Evolutionary conservation across 2,113 vertebrate genomes (phyloP), one percentile per base, ranked within the genome.

Genomic region (Oxygymnocypris stewartii): DNA sequence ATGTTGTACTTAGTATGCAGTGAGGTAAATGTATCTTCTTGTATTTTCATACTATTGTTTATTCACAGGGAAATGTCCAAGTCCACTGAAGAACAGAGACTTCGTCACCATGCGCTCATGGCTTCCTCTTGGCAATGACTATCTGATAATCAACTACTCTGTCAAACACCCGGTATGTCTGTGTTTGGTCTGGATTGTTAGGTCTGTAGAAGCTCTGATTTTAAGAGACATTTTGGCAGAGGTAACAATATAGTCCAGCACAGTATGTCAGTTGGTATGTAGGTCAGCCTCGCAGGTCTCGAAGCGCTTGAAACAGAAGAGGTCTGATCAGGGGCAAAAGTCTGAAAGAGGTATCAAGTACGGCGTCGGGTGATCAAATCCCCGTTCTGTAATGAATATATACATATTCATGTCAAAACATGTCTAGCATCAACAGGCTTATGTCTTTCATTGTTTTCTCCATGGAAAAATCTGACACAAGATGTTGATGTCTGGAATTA

Each of bases 111-210:
- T 96, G 94, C 94, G 96, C 40, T 97, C 95, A 44, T 96, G 96
- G 97, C 95, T 98, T 86, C 96, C 96, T 47, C 94, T 98, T 0
- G 96, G 94, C 85, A 95, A 91, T 0, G 95, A 97, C 93, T 98
- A 96, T 93, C 93, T 98, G 92, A 98, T 96, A 91, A 96, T 97
- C 93, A 97, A 97, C 94, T 97, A 96, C 95, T 97, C 96, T 0
- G 96, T 97, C 90, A 95, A 96, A 89, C 95, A 96, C 87, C 95
- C 96, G 90, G 95, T 96, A 93, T 90, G 94, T 85, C 47, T 85
- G 65, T n/a, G 49, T 63, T 18, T 76, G 51, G 79, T 87, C 80
- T 73, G n/a, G 37, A 69, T 28, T 51, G 47, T 69, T 25, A 67
- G 44, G 57, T 42, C 77, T 85, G 63, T 83, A 84, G 81, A 78